A percentile compares a stretch with the other conserved stretches of the same genome.
Evolutionary conservation across 2,113 vertebrate genomes (phyloP).

Genomic region (Fulica atra): DNA sequence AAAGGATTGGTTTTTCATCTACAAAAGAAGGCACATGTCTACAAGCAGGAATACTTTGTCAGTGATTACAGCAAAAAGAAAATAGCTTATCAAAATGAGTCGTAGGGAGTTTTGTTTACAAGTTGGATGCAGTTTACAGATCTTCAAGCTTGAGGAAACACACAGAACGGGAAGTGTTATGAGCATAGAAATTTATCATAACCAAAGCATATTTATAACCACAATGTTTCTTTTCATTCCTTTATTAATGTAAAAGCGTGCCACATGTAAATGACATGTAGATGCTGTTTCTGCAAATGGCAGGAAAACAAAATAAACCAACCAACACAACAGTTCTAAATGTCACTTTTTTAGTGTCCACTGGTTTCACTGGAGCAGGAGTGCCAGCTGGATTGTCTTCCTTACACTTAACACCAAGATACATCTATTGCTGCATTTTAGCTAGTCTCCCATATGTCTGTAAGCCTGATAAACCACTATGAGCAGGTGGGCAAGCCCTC

Average conservation of each 20-base stretch:
- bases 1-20: neutral
- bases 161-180: slow-evolving; percentile 67
- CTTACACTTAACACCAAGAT: neutral
- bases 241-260: slow-evolving; percentile 39
- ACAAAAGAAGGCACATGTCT: neutral
- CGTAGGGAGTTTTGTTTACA: neutral
- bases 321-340: neutral
- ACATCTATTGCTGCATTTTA: slow-evolving; percentile 6
- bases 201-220: slow-evolving; percentile 47
- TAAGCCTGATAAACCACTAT: neutral
- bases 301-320: neutral
- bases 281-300: slow-evolving; percentile 65
- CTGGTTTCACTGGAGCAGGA: slow-evolving; percentile 7
- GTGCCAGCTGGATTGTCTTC: neutral
- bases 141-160: slow-evolving; percentile 65
- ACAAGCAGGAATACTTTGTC: slow-evolving; percentile 27
- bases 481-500: slow-evolving; percentile 22
- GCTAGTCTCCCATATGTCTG: neutral
- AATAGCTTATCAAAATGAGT: neutral
- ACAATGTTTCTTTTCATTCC: neutral
- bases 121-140: slow-evolving; percentile 55
- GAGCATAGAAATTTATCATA: slow-evolving; percentile 50
- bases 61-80: slow-evolving; percentile 20
- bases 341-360: neutral
- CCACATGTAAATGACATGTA: slow-evolving; percentile 68